Base-by-base conservation (phyloP, 2,797 vertebrate genomes). In the Mycteria americana region DNA sequence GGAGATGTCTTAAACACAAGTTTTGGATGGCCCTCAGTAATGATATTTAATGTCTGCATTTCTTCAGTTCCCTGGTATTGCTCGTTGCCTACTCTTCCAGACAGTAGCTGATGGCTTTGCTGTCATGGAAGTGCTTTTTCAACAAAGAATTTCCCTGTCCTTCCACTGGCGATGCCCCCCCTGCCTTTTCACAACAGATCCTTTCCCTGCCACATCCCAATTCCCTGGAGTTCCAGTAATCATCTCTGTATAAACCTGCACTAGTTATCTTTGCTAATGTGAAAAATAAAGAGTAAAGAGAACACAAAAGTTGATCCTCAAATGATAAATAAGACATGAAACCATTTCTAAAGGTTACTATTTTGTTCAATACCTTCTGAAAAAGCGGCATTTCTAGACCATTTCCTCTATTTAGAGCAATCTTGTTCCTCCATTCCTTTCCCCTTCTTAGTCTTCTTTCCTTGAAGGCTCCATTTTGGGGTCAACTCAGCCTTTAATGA, bases 121-220 rank as follows among this genome's bases (percentile, higher is more conserved):
- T 6, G 4, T 6, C 37, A 15, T 6, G 2, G 33, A 37, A 56
- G 24, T 15, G 8, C 28, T 51, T 57, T 50, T n/a, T 22, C 27
- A 45, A 60, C 11, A 33, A 35, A 16, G 23, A 18, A 4, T 7
- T 33, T 72, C 23, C 60, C 41, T 25, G 27, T 54, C 53, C 35
- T 67, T 27, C 27, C 3, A 0, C 19, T 0, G 0, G 9, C 0
- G 1, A 59, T 57, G 48, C 9, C 7, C 11, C 21, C 23, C 9
- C 22, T 9, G 18, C 23, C 54, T 10, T 28, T 62, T 53, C 18
- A 53, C 64, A 59, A 13, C 2, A 1, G 37, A 35, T 24, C 54
- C 15, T 24, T 59, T 54, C 51, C 62, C 23, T 33, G 30, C 5
- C 22, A 43, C 37, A 28, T 46, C 51, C 35, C 7, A 1, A 19